These are phyloP conservation scores for Imbricaverruca yamaguchii DNA, from an alignment of 2,888 invertebrate genomes.

Conservation along the genomic window DNA sequence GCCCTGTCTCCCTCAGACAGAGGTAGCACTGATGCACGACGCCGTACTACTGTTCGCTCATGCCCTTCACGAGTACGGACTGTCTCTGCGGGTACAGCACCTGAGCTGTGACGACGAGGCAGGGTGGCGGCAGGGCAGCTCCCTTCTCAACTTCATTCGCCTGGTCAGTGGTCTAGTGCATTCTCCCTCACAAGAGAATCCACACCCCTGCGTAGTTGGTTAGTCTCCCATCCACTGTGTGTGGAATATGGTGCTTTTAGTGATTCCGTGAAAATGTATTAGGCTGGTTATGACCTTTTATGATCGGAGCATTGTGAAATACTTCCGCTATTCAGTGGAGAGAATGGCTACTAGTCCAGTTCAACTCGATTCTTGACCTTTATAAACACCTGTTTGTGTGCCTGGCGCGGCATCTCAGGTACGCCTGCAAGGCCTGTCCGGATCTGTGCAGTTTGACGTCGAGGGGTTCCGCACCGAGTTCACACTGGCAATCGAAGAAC, in stretches of 20 bases:
- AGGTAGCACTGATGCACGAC: constrained; percentile 93
- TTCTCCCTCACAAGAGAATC: too few relatives aligned
- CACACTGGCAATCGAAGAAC: constrained; percentile 81
- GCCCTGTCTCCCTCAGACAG: constrained; percentile 55
- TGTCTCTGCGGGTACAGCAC: constrained; percentile 48
- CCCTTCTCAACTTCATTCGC: constrained; percentile 93
- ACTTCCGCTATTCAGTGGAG: too few relatives aligned
- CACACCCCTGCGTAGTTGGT: not conserved
- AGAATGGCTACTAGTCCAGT: not conserved
- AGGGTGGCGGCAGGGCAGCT: constrained; percentile 90
- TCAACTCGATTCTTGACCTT: not conserved
- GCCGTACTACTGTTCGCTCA: constrained; percentile 89
- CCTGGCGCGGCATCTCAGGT: not conserved
- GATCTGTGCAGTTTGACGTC: constrained; percentile 86
- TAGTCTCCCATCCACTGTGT: too few relatives aligned
- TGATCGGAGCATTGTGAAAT: too few relatives aligned
- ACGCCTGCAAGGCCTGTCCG: constrained; percentile 39
- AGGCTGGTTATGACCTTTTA: too few relatives aligned
- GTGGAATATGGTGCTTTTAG: too few relatives aligned
- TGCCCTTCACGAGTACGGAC: constrained; percentile 82
- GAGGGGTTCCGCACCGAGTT: constrained; percentile 88
- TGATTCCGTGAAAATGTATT: too few relatives aligned
- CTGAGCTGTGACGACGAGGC: constrained; percentile 78
- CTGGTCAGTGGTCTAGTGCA: constrained; percentile 55
- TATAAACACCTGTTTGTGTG: not conserved